phyloP scores from a whole-genome alignment of 2,113 vertebrate genomes.

The Boulengeromyrus knoepffleri region DNA sequence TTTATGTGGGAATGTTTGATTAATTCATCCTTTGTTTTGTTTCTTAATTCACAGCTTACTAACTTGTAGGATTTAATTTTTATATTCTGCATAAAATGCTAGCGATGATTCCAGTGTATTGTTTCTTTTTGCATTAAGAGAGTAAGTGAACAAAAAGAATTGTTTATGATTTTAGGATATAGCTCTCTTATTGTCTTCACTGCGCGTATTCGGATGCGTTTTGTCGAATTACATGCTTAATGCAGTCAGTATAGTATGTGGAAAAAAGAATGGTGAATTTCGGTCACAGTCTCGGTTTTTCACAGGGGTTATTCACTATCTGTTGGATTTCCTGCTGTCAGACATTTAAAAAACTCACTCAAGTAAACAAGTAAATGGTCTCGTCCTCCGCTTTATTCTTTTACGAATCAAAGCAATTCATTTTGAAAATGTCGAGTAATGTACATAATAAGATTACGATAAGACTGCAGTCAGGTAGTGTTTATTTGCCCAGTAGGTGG shows the following conservation, averaged over 20 bases:
- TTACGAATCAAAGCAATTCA: not conserved
- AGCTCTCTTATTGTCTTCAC: not conserved
- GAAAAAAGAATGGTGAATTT: not conserved
- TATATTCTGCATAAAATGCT: not conserved
- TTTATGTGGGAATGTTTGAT: not conserved
- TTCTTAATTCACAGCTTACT: not conserved
- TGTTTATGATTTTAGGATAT: not conserved
- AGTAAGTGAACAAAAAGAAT: not conserved
- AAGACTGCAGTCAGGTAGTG: not conserved
- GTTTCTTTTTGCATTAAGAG: not conserved
- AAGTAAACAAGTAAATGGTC: constrained; percentile 7
- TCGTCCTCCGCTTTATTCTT: not conserved
- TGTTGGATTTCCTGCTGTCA: not conserved
- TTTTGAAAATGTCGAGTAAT: not conserved
- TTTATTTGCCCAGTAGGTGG: not conserved
- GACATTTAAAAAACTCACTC: constrained; percentile 4
- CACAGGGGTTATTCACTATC: constrained; percentile 21
- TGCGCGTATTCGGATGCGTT: not conserved
- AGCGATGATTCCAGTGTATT: not conserved
- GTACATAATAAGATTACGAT: not conserved
- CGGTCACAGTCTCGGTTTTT: not conserved
- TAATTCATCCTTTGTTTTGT: not conserved
- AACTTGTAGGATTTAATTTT: not conserved
- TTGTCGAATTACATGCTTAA: not conserved
- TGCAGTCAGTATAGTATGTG: not conserved